Percentiles rank a stretch among this genome's conserved stretches.
phyloP scores from a whole-genome alignment of 1,140 invertebrate species.

The Gonatopus flavifemur region DNA sequence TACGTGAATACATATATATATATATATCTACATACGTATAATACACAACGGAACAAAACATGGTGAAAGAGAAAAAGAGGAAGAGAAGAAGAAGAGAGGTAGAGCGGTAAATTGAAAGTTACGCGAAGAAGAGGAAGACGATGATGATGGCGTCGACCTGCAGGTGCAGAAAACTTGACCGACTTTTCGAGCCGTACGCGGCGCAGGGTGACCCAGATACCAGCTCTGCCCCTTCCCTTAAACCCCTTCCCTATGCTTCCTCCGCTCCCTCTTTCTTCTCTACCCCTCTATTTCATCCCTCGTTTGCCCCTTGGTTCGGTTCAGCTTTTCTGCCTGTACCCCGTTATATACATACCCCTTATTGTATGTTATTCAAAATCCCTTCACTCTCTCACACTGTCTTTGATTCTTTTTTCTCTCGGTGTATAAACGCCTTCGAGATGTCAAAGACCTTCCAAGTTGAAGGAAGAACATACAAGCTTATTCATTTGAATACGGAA shows the following conservation, averaged over 20 bases:
- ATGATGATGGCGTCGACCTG: conserved; percentile 33
- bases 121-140: background rate
- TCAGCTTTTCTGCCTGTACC: too few species aligned
- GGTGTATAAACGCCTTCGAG: too few species aligned
- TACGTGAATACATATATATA: too few species aligned
- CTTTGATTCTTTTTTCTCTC: too few species aligned
- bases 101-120: conserved; percentile 8
- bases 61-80: background rate
- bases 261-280: conserved; percentile 9
- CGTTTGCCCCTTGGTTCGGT: background rate
- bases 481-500: too few species aligned
- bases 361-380: too few species aligned
- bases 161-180: conserved; percentile 55
- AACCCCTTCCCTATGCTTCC: background rate
- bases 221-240: conserved; percentile 12
- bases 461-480: too few species aligned
- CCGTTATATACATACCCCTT: too few species aligned
- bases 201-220: conserved; percentile 44
- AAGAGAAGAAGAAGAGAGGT: background rate
- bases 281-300: background rate
- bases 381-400: too few species aligned
- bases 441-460: too few species aligned
- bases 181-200: conserved; percentile 44
- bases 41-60: background rate
- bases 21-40: too few species aligned